These are phyloP conservation scores for Caenorhabditis uteleia DNA, from an alignment of 2,888 invertebrate genomes.

Conservation along the genomic window DNA sequence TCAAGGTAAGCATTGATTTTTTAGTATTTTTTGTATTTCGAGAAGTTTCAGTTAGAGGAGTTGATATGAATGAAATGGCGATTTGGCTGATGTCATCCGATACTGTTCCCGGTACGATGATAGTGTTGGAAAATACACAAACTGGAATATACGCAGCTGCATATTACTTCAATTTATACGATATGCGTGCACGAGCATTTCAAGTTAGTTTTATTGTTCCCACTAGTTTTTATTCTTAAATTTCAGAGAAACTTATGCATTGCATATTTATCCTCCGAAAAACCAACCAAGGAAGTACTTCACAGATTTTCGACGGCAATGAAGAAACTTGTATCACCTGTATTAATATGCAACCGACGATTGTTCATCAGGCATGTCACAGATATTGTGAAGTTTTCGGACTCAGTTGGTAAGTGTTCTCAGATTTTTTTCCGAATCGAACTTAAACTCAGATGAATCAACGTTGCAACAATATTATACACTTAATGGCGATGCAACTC, in stretches of 20 bases:
- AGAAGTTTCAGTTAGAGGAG: constrained; percentile 23
- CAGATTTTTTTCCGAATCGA: background rate
- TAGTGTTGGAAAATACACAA: constrained; percentile 61
- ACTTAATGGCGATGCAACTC: constrained; percentile 30
- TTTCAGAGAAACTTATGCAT: constrained; percentile 63
- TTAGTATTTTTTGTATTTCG: no score
- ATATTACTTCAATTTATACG: constrained; percentile 60
- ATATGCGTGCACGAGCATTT: constrained; percentile 63
- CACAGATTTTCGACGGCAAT: constrained; percentile 34
- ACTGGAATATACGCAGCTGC: constrained; percentile 59
- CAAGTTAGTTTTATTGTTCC: constrained; percentile 43
- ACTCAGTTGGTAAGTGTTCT: constrained; percentile 22
- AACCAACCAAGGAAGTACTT: constrained; percentile 43
- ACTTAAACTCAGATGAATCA: constrained; percentile 23
- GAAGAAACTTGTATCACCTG: constrained; percentile 44
- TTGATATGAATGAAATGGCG: constrained; percentile 58
- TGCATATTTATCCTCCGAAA: constrained; percentile 50
- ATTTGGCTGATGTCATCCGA: constrained; percentile 67
- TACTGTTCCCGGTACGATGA: constrained; percentile 55
- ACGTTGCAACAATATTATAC: constrained; percentile 40
- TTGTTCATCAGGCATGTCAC: constrained; percentile 50
- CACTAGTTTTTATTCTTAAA: no score
- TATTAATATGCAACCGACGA: constrained; percentile 61
- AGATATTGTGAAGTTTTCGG: constrained; percentile 40
- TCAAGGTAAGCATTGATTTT: constrained; percentile 11